Evolutionary conservation across 2,888 invertebrate species (phyloP).

Genomic region (Drosophila sordidula): DNA sequence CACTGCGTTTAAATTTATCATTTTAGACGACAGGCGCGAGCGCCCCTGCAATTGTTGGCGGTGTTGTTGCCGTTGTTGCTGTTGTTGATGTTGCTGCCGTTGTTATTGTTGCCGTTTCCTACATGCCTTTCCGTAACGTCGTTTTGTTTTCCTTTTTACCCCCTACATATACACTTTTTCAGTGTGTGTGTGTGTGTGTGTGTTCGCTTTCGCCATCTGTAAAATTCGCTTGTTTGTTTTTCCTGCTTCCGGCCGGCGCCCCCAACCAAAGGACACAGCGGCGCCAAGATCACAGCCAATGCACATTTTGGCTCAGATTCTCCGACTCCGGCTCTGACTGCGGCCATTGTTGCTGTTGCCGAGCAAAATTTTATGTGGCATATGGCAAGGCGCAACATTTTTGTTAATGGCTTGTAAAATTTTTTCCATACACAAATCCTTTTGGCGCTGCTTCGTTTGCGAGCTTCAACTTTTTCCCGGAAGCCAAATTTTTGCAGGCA

Average conservation of each 20-base stretch:
- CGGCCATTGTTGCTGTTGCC: conserved; percentile 34
- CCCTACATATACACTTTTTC: conserved; percentile 2
- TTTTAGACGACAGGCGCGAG: conserved; percentile 74
- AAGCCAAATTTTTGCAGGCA: conserved; percentile 41
- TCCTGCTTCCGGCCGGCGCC: conserved; percentile 63
- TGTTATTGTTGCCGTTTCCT: conserved; percentile 42
- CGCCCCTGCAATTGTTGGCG: conserved; percentile 53
- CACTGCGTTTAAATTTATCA: conserved; percentile 81
- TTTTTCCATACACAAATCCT: conserved; percentile 67
- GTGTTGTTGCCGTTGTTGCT: conserved; percentile 26
- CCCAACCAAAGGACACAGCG: conserved; percentile 41
- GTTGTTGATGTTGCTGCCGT: conserved; percentile 21
- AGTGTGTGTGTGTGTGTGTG: conserved; percentile 10
- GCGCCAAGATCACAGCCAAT: conserved; percentile 72
- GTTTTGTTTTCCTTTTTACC: conserved; percentile 48
- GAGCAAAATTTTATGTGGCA: conserved; percentile 69
- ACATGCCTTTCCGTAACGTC: conserved; percentile 54
- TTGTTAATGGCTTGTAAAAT: conserved; percentile 81
- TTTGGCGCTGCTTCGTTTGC: conserved; percentile 39
- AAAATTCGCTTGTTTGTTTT: conserved; percentile 71
- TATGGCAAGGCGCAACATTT: conserved; percentile 76
- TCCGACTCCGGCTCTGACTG: conserved; percentile 32
- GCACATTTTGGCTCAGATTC: conserved; percentile 68
- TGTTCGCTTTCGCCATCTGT: conserved; percentile 38
- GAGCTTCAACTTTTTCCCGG: conserved; percentile 58